Percentiles rank a stretch among this genome's conserved stretches.
phyloP scores from a whole-genome alignment of 2,888 invertebrate genomes.

The Blomia tropicalis region DNA sequence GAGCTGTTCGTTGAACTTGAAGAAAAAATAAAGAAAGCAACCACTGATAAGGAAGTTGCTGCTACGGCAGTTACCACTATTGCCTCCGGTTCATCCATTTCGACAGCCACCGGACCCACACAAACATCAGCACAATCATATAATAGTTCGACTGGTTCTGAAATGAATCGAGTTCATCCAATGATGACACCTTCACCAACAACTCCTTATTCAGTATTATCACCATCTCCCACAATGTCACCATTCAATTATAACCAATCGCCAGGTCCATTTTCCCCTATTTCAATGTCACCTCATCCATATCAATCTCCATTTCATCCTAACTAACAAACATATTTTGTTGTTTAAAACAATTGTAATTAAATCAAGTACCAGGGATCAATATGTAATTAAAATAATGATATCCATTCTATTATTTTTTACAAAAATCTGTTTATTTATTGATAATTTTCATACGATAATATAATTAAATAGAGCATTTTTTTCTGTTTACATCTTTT shows the following conservation, averaged over 20 bases:
- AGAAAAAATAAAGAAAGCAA: not conserved
- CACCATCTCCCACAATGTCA: not conserved
- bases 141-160: not conserved
- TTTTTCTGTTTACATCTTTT: too few species aligned
- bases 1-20: conserved; percentile 15
- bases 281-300: not conserved
- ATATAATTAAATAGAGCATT: not conserved
- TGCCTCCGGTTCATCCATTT: not conserved
- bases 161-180: not conserved
- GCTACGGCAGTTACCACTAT: not conserved
- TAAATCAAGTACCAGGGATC: too few species aligned
- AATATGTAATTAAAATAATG: too few species aligned
- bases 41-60: not conserved
- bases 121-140: not conserved
- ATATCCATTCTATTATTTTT: too few species aligned
- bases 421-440: too few species aligned
- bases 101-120: not conserved
- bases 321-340: too few species aligned
- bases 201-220: not conserved
- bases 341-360: too few species aligned
- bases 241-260: not conserved
- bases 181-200: conserved; percentile 10
- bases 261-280: not conserved
- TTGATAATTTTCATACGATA: not conserved
- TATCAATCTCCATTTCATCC: not conserved